A percentile compares a stretch with the other conserved stretches of the same genome.
phyloP scores from a whole-genome alignment of 2,113 vertebrate genomes.

The Lanius collurio region DNA sequence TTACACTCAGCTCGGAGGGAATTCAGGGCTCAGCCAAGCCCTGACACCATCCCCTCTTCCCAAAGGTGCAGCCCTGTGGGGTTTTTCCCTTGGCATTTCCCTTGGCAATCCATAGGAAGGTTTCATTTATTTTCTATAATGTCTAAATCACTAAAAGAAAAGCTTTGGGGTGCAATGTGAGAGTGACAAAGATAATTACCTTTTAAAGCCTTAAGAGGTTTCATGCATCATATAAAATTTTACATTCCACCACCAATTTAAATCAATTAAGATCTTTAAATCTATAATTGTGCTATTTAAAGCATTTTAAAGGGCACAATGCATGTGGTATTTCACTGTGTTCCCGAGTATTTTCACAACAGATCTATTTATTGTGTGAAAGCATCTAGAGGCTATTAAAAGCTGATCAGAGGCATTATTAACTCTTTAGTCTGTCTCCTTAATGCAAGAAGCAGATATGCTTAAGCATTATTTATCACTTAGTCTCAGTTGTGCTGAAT shows the following conservation, averaged over 20 bases:
- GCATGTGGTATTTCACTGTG: constrained; percentile 20
- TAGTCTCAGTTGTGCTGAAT: background rate
- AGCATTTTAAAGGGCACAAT: constrained; percentile 34
- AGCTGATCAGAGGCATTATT: constrained; percentile 47
- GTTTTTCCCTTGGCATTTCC: background rate
- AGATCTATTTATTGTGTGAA: constrained; percentile 50
- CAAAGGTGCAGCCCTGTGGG: background rate
- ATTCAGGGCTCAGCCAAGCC: background rate
- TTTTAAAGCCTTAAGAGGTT: constrained; percentile 51
- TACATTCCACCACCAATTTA: constrained; percentile 55
- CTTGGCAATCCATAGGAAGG: background rate
- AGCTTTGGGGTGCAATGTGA: constrained; percentile 12
- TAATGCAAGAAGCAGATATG: background rate
- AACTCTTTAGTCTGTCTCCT: constrained; percentile 48
- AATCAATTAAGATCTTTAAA: constrained; percentile 66
- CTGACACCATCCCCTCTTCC: background rate
- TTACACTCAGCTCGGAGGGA: too few species aligned
- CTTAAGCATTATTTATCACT: constrained; percentile 16
- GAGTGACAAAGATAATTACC: constrained; percentile 41
- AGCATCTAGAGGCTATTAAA: constrained; percentile 40
- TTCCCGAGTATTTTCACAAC: constrained; percentile 56
- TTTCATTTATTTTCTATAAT: background rate
- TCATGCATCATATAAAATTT: constrained; percentile 64
- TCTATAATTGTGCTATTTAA: constrained; percentile 60
- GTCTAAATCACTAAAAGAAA: background rate